Conservation (phyloP, 2,888 invertebrate genomes). For the Sceliomorpha sp. region DNA sequence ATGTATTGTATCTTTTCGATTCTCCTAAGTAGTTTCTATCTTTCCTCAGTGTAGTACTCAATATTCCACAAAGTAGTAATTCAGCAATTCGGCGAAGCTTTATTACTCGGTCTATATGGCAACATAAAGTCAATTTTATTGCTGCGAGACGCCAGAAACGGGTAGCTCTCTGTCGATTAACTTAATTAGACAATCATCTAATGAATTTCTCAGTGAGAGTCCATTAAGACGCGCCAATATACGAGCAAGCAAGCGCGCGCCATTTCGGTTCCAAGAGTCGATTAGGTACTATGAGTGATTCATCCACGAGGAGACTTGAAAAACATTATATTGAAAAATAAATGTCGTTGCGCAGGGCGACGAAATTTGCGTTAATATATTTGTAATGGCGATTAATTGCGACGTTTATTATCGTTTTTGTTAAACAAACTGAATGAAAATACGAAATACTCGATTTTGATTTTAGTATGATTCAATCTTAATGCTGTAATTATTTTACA, state of each 20-base stretch:
- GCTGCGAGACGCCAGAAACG: conserved; percentile 60
- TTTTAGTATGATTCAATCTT: no score
- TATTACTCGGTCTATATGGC: conserved; percentile 56
- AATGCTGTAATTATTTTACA: no score
- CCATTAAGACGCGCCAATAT: conserved; percentile 58
- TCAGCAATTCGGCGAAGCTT: conserved; percentile 58
- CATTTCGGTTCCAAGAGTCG: conserved; percentile 50
- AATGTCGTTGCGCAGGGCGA: conserved; percentile 3
- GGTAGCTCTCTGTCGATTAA: conserved; percentile 72
- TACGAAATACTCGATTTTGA: no score
- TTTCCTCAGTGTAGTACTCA: conserved; percentile 45
- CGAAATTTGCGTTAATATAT: no score
- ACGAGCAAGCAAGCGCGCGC: conserved; percentile 41
- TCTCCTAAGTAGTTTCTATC: conserved; percentile 24
- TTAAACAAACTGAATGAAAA: background rate
- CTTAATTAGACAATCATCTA: conserved; percentile 76
- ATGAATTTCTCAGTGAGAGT: conserved; percentile 69
- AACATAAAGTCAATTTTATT: conserved; percentile 66
- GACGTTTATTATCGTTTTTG: background rate
- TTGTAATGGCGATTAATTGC: no score
- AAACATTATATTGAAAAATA: conserved; percentile 21
- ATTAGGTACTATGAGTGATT: conserved; percentile 49
- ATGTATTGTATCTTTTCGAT: conserved; percentile 22
- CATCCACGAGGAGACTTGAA: conserved; percentile 34
- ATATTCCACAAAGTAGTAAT: conserved; percentile 61